These are phyloP conservation scores for Trilocha varians DNA, from an alignment of 2,888 invertebrate genomes.

Conservation along the genomic window DNA sequence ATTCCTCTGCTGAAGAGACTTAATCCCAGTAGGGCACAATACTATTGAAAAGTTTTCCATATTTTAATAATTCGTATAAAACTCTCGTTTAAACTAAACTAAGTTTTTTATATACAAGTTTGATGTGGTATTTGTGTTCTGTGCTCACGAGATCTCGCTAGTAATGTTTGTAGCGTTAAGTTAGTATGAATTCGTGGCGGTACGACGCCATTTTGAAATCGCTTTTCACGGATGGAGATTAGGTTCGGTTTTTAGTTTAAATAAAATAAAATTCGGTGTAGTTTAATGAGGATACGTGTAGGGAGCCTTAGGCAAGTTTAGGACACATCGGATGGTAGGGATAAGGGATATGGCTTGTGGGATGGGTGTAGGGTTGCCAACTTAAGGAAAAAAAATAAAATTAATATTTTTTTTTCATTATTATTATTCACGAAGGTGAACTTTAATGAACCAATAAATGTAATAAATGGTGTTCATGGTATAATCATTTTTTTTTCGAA, in stretches of 20 bases:
- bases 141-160: constrained; percentile 72
- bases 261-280: constrained; percentile 23
- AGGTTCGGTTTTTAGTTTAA: constrained; percentile 33
- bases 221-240: constrained; percentile 35
- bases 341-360: constrained; percentile 4
- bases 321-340: constrained; percentile 9
- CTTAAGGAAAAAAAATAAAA: too few relatives aligned
- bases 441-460: too few relatives aligned
- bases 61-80: too few relatives aligned
- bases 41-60: too few relatives aligned
- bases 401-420: too few relatives aligned
- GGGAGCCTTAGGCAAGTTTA: constrained; percentile 29
- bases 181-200: constrained; percentile 50
- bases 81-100: too few relatives aligned
- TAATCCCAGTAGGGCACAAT: too few relatives aligned
- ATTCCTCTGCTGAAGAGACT: too few relatives aligned
- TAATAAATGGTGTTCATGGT: too few relatives aligned
- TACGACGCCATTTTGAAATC: constrained; percentile 35
- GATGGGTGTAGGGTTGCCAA: neutral
- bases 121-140: constrained; percentile 48
- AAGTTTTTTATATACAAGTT: neutral
- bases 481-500: too few relatives aligned
- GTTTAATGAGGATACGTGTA: constrained; percentile 22
- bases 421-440: too few relatives aligned
- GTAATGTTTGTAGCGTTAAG: constrained; percentile 65